A percentile compares a stretch with the other conserved stretches of the same genome.
Conservation (phyloP, 2,797 vertebrate genomes). For the Pogonophryne albipinna region DNA sequence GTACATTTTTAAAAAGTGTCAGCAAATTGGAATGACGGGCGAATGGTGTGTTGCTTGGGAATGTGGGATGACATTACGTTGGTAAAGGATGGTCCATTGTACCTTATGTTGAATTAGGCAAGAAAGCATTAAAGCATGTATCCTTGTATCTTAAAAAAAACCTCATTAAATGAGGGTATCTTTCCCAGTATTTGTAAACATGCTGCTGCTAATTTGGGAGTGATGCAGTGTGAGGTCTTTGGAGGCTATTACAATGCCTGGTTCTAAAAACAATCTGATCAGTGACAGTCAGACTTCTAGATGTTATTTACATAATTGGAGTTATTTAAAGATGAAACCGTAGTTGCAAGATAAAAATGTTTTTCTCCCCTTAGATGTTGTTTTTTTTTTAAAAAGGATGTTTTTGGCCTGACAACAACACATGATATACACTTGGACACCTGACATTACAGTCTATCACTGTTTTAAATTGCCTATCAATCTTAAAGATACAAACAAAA, state of each 20-base stretch:
- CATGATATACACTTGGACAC: background rate
- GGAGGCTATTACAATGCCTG: background rate
- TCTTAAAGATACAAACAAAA: background rate
- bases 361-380: background rate
- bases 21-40: no score
- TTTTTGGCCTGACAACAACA: background rate
- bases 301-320: background rate
- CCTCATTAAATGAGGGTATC: background rate
- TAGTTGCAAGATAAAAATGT: constrained; percentile 14
- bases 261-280: constrained; percentile 13
- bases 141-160: no score
- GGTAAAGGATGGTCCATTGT: no score
- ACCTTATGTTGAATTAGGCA: no score
- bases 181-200: background rate
- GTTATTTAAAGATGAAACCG: constrained; percentile 55
- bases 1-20: no score
- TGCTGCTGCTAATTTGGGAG: background rate
- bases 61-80: no score
- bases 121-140: no score
- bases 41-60: no score
- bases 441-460: background rate
- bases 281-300: constrained; percentile 14
- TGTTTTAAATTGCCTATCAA: background rate
- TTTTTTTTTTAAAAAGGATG: background rate
- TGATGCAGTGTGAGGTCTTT: background rate